Conservation (phyloP, 1,140 invertebrate species). For the Ephestia elutella region DNA sequence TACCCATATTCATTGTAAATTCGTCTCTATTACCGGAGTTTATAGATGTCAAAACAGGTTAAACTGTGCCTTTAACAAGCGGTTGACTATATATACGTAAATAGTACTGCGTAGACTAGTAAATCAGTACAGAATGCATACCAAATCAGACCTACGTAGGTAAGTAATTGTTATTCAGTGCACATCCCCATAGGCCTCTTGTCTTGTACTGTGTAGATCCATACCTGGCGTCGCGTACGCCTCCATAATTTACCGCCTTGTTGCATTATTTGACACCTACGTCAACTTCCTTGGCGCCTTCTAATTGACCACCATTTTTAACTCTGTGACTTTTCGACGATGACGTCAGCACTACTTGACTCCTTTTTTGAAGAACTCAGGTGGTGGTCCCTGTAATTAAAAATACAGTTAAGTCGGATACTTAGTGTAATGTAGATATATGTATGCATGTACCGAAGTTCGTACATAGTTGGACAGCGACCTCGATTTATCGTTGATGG, state of each 20-base stretch:
- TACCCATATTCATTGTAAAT: no score
- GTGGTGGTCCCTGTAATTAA: background rate
- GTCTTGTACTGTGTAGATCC: background rate
- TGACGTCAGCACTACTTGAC: background rate
- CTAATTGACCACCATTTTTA: background rate
- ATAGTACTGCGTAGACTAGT: no score
- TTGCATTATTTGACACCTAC: background rate
- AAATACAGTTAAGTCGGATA: no score
- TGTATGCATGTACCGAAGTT: no score
- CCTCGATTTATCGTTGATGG: no score
- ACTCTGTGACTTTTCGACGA: background rate
- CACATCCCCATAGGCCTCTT: background rate
- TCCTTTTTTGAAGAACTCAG: background rate
- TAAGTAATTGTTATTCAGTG: constrained; percentile 6
- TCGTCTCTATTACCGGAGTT: no score
- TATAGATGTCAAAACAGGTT: no score
- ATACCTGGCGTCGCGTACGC: background rate
- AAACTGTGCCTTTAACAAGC: no score
- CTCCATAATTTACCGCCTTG: constrained; percentile 1
- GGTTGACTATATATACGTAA: background rate
- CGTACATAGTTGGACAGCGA: no score
- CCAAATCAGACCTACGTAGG: background rate
- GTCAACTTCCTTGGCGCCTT: background rate
- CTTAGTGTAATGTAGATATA: no score
- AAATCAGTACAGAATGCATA: background rate